Base-by-base conservation (phyloP, 2,797 vertebrate species). In the Lateolabrax maculatus region DNA sequence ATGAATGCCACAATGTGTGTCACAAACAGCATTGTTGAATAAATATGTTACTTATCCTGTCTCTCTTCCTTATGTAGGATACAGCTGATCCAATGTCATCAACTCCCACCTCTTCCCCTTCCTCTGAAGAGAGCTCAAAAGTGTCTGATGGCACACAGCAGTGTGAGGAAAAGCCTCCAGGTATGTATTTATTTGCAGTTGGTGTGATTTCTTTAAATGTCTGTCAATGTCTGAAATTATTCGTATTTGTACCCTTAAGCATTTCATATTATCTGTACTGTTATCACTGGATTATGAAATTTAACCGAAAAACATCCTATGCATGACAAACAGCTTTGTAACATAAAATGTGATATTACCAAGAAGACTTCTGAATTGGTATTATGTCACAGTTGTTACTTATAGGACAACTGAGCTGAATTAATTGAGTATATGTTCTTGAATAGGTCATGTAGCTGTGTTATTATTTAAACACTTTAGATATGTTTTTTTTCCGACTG, bases 151-250 rank as follows among this genome's bases (percentile, higher is more conserved):
- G 69, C 36, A 37, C 67, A 34, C 84, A 71, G 41, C 80, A 80
- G 48, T 52, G 68, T 79, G 70, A 87, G 57, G 81, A 86, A 65
- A 89, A 90, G 43, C 72, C 88, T 61, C 23, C 86, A 88, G 94
- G 95, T 95, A 79, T 64, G 66, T n/a, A 21, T 77, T 67, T 21
- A 31, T 62, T 66, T 75, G 1, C 21, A 39, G 11, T 25, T 66
- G 13, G 19, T 18, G 7, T 55, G 25, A 52, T 58, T 55, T 11
- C 49, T 63, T 44, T 23, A 25, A 75, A 57, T 6, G 13, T 60
- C 10, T 36, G 19, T 68, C n/a, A 34, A n/a, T n/a, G n/a, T n/a
- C n/a, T n/a, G n/a, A n/a, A 43, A 13, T 61, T 64, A 19, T 11
- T 74, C 11, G 25, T 18, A 16, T 37, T 48, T 62, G 13, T 27